Evolutionary conservation across 2,888 invertebrate genomes (phyloP).

Genomic region (Dolomedes plantarius): DNA sequence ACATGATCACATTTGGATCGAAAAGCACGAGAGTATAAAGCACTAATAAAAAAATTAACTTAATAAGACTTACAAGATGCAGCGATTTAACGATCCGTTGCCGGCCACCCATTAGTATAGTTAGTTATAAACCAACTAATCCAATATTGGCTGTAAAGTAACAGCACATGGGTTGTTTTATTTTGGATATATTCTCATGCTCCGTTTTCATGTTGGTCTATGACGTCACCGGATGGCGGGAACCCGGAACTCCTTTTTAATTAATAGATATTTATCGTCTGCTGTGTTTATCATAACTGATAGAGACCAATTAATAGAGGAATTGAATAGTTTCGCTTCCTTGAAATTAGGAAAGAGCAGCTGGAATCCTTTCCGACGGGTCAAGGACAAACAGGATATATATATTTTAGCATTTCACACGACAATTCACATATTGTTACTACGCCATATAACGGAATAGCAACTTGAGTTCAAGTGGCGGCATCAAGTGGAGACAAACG

Average conservation of each 20-base stretch:
- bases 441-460: conserved; percentile 21
- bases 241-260: conserved; percentile 68
- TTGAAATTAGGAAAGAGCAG: not conserved
- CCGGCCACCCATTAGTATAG: conserved; percentile 17
- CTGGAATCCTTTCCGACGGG: not conserved
- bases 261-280: conserved; percentile 34
- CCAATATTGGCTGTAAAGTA: conserved; percentile 31
- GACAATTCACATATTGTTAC: not conserved
- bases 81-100: conserved; percentile 18
- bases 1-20: conserved; percentile 27
- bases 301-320: not conserved
- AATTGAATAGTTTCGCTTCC: not conserved
- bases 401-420: not conserved
- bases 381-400: not conserved
- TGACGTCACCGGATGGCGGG: conserved; percentile 72
- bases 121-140: conserved; percentile 29
- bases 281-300: not conserved
- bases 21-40: conserved; percentile 34
- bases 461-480: conserved; percentile 21
- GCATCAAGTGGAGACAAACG: conserved; percentile 23
- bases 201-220: conserved; percentile 59
- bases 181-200: conserved; percentile 69
- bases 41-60: not conserved
- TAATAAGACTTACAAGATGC: conserved; percentile 40
- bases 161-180: conserved; percentile 63